Base-by-base conservation (phyloP, 2,888 invertebrate genomes). In the Allophyes oxyacanthae region DNA sequence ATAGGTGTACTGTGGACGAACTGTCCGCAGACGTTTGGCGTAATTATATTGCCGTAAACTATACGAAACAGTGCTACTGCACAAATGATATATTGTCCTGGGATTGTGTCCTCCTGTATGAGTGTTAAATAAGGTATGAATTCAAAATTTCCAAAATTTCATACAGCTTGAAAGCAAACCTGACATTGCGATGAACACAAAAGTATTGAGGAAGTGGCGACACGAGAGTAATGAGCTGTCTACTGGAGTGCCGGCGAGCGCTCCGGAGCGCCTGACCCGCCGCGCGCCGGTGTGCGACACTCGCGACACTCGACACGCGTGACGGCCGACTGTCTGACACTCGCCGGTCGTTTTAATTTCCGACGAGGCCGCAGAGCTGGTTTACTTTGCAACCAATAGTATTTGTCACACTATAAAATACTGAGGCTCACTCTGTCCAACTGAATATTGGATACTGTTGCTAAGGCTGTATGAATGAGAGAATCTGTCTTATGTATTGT, bases 181-280 rank as follows among this genome's bases (percentile, higher is more conserved):
- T 38, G 64, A 34, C 55, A 41, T 13, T 25, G 32, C 28, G 33
- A 32, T 25, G 40, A 42, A 33, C 20, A 26, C 44, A 20, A 30
- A 46, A 30, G 43, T 28, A 43, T 44, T 13, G 40, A 15, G 44
- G 33, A 34, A 40, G 42, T 25, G 32, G 33, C 41, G 64, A 43
- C 57, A 32, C 37, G 6, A n/a, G 15, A 25, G 48, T 72, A 72
- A 72, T 60, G 34, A 52, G 67, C 50, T 65, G 50, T 66, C 50
- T 2, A 11, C 38, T 14, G 14, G 41, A 33, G 43, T 40, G 56
- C 13, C 38, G 11, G 20, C 20, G 20, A 13, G 0, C 2, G 26
- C n/a, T 15, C 36, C 36, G 36, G 36, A 15, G 9, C 41, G 11
- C 26, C 7, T 10, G 34, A 9, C 10, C 9, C 20, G 32, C 11